Evolutionary conservation across 2,888 invertebrate species (phyloP).

Genomic region (Buathra laborator): DNA sequence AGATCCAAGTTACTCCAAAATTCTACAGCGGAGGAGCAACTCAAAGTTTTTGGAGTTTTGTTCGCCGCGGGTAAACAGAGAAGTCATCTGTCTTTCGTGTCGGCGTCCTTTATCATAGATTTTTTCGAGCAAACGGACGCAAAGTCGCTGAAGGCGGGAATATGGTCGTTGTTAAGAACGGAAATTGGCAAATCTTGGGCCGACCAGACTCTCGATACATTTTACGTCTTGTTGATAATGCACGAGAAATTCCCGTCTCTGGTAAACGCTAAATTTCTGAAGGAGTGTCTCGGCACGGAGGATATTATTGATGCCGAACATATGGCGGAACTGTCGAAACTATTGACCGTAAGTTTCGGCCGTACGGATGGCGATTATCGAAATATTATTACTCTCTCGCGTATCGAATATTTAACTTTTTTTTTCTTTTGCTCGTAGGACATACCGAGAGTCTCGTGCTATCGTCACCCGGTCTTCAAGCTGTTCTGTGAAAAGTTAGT

Average conservation of each 20-base stretch:
- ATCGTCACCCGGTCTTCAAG: conserved; percentile 89
- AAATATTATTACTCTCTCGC: not conserved
- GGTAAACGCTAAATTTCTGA: conserved; percentile 86
- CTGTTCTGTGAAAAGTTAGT: conserved; percentile 87
- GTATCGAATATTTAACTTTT: conserved; percentile 25
- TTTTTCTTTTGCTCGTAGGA: conserved; percentile 85
- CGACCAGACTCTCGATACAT: conserved; percentile 89
- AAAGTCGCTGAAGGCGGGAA: conserved; percentile 86
- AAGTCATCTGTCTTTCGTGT: conserved; percentile 88
- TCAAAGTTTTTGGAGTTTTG: conserved; percentile 85
- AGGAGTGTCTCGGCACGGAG: conserved; percentile 87
- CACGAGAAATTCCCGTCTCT: conserved; percentile 85
- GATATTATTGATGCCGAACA: conserved; percentile 88
- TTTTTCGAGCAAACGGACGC: conserved; percentile 87
- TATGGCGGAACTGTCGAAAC: conserved; percentile 86
- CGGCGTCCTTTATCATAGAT: conserved; percentile 88
- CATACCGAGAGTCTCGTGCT: conserved; percentile 87
- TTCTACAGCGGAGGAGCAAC: conserved; percentile 86
- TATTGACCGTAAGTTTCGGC: conserved; percentile 88
- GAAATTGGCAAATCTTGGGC: conserved; percentile 88
- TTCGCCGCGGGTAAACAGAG: conserved; percentile 88
- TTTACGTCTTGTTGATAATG: conserved; percentile 88
- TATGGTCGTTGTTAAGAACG: conserved; percentile 88
- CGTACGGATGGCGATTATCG: not conserved
- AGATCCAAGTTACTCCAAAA: conserved; percentile 88